Conservation (phyloP, 64 coral and sea anemone genomes). For the Actinia equina region DNA sequence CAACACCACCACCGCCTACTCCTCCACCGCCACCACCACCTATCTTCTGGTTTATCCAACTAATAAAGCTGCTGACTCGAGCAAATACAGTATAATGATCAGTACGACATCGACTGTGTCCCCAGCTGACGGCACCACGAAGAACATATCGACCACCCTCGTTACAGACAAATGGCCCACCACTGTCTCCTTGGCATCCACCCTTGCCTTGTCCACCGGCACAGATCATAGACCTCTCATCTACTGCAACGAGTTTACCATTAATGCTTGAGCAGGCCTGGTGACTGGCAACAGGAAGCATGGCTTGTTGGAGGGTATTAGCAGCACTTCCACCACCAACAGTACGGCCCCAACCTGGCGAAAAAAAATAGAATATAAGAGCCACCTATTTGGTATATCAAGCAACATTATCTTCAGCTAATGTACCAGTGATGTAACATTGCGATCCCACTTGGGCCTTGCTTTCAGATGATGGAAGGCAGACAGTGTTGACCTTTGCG, state of each 20-base stretch:
- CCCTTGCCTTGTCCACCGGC: too few species aligned
- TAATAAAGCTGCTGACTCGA: conserved; percentile 39
- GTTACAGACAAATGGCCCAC: too few species aligned
- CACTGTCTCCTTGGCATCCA: too few species aligned
- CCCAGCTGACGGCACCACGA: too few species aligned
- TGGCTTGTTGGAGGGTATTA: conserved; percentile 41
- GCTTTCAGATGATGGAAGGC: conserved; percentile 24
- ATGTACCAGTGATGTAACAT: conserved; percentile 66
- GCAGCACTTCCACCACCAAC: conserved; percentile 12
- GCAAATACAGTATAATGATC: conserved; percentile 57
- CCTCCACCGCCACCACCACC: background rate
- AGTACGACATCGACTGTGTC: too few species aligned
- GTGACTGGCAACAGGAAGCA: conserved; percentile 37
- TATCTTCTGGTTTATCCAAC: conserved; percentile 51
- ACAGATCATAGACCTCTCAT: too few species aligned
- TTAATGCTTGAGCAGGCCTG: background rate
- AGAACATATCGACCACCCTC: too few species aligned
- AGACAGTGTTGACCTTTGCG: too few species aligned
- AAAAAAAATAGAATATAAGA: too few species aligned
- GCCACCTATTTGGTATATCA: too few species aligned
- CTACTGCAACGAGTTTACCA: background rate
- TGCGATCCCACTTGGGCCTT: background rate
- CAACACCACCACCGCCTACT: background rate
- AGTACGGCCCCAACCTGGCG: conserved; percentile 34
- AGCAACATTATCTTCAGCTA: too few species aligned